These are phyloP conservation scores for Gasteruption jaculator DNA, from an alignment of 2,888 invertebrate species.

Conservation along the genomic window DNA sequence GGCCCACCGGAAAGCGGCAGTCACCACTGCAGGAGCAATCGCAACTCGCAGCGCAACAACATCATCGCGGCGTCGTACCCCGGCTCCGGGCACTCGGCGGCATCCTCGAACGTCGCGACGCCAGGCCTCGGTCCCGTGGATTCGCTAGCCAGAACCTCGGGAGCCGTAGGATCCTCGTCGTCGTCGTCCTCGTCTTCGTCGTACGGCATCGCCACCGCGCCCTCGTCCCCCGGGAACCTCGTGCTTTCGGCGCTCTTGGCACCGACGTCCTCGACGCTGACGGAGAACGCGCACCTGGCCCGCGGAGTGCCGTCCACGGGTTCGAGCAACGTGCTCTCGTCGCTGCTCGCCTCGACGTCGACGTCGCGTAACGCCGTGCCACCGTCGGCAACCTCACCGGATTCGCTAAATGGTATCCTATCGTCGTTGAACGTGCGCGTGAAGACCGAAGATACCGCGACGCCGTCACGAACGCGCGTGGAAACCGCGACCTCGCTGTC, in stretches of 20 bases:
- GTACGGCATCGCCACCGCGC: background rate
- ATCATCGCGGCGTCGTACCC: conserved; percentile 26
- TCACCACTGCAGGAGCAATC: conserved; percentile 4
- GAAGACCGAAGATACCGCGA: conserved; percentile 36
- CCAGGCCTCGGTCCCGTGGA: conserved; percentile 36
- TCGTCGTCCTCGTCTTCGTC: conserved; percentile 19
- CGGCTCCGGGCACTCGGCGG: conserved; percentile 20
- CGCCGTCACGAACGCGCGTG: conserved; percentile 21
- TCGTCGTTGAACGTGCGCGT: conserved; percentile 35
- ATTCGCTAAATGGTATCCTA: conserved; percentile 38
- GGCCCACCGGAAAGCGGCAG: conserved; percentile 38
- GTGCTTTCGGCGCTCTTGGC: conserved; percentile 31
- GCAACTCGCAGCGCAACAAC: conserved; percentile 3
- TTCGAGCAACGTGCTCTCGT: conserved; percentile 32
- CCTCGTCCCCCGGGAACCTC: conserved; percentile 16
- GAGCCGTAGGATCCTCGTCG: conserved; percentile 30
- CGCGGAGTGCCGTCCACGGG: conserved; percentile 14
- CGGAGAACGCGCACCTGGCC: conserved; percentile 20
- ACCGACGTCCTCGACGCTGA: conserved; percentile 25
- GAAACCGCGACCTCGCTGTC: conserved; percentile 16
- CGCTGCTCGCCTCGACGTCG: conserved; percentile 28
- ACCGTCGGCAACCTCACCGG: conserved; percentile 27
- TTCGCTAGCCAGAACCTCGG: conserved; percentile 30
- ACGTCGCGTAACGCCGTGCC: conserved; percentile 19
- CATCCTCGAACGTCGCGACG: conserved; percentile 16